These are phyloP conservation scores for Phyllotis vaccarum DNA, from an alignment of 2,797 vertebrate species.

Conservation along the genomic window DNA sequence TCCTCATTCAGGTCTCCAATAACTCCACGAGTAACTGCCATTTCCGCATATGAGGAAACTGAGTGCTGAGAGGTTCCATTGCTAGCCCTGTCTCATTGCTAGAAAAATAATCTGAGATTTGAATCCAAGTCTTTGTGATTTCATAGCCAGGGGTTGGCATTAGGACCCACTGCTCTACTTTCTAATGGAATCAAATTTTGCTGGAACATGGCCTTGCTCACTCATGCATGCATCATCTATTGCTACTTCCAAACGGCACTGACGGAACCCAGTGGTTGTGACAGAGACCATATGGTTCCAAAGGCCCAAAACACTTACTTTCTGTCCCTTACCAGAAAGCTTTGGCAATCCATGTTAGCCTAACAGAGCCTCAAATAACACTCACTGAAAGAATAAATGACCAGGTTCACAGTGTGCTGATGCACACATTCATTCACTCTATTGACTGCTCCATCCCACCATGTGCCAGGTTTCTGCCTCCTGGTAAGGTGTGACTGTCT, in stretches of 20 bases:
- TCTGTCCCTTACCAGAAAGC: constrained; percentile 6
- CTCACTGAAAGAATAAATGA: neutral
- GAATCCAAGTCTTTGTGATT: neutral
- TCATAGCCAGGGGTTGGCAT: neutral
- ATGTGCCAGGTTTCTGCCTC: neutral
- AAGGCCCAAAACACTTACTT: constrained; percentile 12
- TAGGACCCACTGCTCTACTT: neutral
- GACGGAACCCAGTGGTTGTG: neutral
- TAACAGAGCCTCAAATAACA: neutral
- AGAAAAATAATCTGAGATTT: constrained; percentile 32
- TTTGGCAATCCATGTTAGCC: constrained; percentile 31
- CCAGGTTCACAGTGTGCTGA: neutral
- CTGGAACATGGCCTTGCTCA: neutral
- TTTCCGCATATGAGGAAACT: neutral
- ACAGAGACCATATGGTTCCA: constrained; percentile 5
- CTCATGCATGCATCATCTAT: neutral
- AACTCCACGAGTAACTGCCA: neutral
- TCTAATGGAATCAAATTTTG: neutral
- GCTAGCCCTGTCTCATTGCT: neutral
- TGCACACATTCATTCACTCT: neutral
- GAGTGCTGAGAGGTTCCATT: neutral
- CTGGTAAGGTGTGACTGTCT: neutral
- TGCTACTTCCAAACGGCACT: neutral
- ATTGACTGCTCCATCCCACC: neutral
- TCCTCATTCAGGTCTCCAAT: neutral